Percentiles rank a stretch among this genome's conserved stretches.
Conservation (phyloP, 1,140 invertebrate species). For the Eriocheir sinensis region DNA sequence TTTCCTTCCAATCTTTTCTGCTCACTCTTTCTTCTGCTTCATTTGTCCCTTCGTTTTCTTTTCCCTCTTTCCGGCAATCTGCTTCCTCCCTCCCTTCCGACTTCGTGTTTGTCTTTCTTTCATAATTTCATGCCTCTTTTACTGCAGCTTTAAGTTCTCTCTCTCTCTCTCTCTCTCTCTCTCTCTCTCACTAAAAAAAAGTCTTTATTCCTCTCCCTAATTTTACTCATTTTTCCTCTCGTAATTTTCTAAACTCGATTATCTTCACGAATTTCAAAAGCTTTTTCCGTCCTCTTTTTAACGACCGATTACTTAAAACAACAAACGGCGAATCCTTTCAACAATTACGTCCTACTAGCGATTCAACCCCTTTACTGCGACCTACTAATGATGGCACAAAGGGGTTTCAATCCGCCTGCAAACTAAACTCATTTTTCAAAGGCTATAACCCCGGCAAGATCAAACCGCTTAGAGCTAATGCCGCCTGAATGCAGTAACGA, state of each 20-base stretch:
- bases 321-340: too few relatives aligned
- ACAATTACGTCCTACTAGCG: too few relatives aligned
- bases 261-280: neutral
- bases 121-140: neutral
- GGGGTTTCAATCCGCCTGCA: too few relatives aligned
- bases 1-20: neutral
- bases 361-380: too few relatives aligned
- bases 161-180: slow-evolving; percentile 25
- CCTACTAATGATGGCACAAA: too few relatives aligned
- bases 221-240: neutral
- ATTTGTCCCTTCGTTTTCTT: neutral
- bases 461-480: too few relatives aligned
- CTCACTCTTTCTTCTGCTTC: neutral
- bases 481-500: too few relatives aligned
- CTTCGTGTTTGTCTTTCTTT: neutral
- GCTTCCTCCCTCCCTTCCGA: neutral
- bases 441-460: too few relatives aligned
- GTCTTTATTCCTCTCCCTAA: neutral
- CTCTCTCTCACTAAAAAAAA: slow-evolving; percentile 19
- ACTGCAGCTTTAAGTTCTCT: neutral
- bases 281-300: neutral
- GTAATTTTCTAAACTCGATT: too few relatives aligned
- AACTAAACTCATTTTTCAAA: too few relatives aligned
- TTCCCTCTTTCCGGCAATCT: neutral
- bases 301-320: too few relatives aligned